phyloP scores from a whole-genome alignment of 2,797 vertebrate genomes.

The Chloroceryle inda region DNA sequence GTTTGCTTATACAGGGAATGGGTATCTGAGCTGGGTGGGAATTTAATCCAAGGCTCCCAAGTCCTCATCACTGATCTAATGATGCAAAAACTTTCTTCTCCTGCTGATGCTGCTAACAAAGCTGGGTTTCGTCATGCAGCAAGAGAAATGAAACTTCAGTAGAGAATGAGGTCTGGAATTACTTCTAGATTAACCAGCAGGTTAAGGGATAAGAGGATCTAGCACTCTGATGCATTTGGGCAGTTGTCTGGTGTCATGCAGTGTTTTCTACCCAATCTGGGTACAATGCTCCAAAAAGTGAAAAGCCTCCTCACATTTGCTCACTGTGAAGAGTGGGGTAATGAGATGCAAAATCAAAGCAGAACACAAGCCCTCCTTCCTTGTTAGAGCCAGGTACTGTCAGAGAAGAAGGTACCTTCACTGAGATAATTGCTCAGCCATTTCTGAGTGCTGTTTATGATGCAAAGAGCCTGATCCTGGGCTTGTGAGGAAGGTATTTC shows the following conservation, averaged over 20 bases:
- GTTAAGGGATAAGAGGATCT: not conserved
- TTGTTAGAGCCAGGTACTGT: not conserved
- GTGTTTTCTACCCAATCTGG: not conserved
- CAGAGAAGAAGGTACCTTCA: not conserved
- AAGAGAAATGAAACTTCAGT: not conserved
- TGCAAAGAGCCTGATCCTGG: not conserved
- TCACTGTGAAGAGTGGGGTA: constrained; percentile 48
- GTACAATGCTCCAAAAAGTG: not conserved
- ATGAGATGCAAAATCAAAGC: constrained; percentile 53
- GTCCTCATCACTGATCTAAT: not conserved
- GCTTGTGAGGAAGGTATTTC: not conserved
- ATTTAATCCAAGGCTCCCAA: not conserved
- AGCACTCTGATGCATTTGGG: not conserved
- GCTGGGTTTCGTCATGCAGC: not conserved
- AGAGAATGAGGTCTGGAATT: not conserved
- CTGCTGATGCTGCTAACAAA: not conserved
- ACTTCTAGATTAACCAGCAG: not conserved
- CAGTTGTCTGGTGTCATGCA: not conserved
- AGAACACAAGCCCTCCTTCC: not conserved
- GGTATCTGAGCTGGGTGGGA: not conserved
- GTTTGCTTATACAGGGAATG: not conserved
- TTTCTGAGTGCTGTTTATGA: not conserved
- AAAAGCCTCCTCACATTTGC: constrained; percentile 53
- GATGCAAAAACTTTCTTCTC: not conserved
- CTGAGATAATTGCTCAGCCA: not conserved